A percentile compares a stretch with the other conserved stretches of the same genome.
Conservation (phyloP, 2,113 vertebrate genomes). For the Xiphorhynchus elegans region DNA sequence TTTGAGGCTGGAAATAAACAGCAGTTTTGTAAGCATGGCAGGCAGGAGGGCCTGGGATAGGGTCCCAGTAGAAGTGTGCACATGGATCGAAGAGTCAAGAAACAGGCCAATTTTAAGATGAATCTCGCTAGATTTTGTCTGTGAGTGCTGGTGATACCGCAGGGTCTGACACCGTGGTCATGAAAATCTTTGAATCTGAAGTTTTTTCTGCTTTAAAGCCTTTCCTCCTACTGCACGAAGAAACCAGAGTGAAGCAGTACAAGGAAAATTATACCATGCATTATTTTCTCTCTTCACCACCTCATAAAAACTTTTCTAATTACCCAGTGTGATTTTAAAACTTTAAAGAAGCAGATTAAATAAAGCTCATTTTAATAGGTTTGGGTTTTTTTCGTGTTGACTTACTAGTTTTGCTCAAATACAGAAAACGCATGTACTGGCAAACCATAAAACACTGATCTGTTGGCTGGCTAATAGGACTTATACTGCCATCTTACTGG, state of each 20-base stretch:
- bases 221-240: background rate
- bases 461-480: background rate
- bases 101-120: background rate
- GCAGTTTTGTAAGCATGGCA: background rate
- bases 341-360: background rate
- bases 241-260: background rate
- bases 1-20: background rate
- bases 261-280: background rate
- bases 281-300: background rate
- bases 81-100: background rate
- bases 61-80: fast-evolving
- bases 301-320: background rate
- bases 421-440: background rate
- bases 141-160: background rate
- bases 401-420: background rate
- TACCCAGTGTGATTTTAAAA: background rate
- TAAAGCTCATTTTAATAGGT: background rate
- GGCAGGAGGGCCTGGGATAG: background rate
- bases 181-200: background rate
- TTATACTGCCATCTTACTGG: background rate
- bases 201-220: background rate
- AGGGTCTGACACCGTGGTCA: background rate
- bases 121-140: background rate
- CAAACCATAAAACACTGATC: background rate
- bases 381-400: background rate